phyloP scores from a whole-genome alignment of 2,888 invertebrate species.

The Adelognathus sp. region DNA sequence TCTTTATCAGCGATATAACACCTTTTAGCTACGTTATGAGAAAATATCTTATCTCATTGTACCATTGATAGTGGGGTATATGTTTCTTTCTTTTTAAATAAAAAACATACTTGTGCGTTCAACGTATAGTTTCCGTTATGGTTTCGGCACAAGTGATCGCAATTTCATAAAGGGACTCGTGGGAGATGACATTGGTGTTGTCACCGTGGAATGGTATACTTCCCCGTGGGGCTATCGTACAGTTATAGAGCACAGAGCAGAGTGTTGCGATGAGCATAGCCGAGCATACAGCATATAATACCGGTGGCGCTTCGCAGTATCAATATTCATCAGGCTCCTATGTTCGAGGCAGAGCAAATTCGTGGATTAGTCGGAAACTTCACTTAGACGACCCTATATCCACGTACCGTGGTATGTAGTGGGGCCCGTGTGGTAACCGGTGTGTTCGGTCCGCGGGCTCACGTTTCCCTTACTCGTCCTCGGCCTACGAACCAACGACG shows the following conservation, averaged over 20 bases:
- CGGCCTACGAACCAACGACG: conserved; percentile 55
- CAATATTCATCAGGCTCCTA: conserved; percentile 81
- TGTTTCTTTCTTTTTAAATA: background rate
- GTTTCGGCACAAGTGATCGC: conserved; percentile 11
- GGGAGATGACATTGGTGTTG: conserved; percentile 71
- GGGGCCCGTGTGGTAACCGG: conserved; percentile 56
- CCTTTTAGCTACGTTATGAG: background rate
- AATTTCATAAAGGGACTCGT: background rate
- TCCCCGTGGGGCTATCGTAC: background rate
- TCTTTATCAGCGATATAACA: conserved; percentile 43
- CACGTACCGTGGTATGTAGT: conserved; percentile 15
- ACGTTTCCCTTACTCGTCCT: conserved; percentile 57
- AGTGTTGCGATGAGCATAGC: conserved; percentile 49
- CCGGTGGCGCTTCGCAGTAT: conserved; percentile 69
- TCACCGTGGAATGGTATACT: conserved; percentile 56
- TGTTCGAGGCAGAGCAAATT: conserved; percentile 79
- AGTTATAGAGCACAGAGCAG: conserved; percentile 33
- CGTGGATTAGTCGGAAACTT: conserved; percentile 79
- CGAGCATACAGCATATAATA: conserved; percentile 37
- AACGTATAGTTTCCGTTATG: background rate
- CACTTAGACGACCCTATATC: conserved; percentile 69
- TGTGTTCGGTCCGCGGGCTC: conserved; percentile 62
- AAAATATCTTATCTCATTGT: background rate
- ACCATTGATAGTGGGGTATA: background rate
- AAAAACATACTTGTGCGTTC: background rate